A percentile compares a stretch with the other conserved stretches of the same genome.
These are phyloP conservation scores for Hippocampus abdominalis DNA, from an alignment of 2,113 vertebrate genomes.

Conservation along the genomic window DNA sequence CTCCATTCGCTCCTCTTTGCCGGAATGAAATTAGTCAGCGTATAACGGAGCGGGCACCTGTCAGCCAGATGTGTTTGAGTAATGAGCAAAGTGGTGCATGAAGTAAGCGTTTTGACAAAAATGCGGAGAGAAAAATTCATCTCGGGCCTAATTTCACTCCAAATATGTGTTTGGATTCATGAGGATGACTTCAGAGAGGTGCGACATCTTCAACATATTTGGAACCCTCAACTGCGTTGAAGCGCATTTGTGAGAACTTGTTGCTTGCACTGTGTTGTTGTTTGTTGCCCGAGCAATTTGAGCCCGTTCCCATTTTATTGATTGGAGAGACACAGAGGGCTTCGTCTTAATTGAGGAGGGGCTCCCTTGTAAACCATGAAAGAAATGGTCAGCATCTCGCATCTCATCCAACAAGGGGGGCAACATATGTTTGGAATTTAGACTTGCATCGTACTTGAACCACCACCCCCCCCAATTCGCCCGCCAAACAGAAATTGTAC, in stretches of 20 bases:
- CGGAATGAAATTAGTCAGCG: conserved; percentile 77
- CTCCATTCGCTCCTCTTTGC: conserved; percentile 62
- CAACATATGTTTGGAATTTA: conserved; percentile 72
- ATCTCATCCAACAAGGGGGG: conserved; percentile 54
- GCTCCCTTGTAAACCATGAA: conserved; percentile 57
- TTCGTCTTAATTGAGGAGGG: conserved; percentile 60
- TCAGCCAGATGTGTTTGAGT: conserved; percentile 86
- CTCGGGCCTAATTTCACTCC: conserved; percentile 73
- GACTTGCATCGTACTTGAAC: conserved; percentile 33
- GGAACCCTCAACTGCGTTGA: conserved; percentile 12
- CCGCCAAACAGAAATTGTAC: conserved; percentile 52
- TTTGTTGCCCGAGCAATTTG: conserved; percentile 44
- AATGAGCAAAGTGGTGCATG: conserved; percentile 81
- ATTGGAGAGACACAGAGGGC: conserved; percentile 55
- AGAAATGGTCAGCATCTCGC: conserved; percentile 68
- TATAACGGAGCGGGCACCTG: conserved; percentile 71
- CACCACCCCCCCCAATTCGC: conserved; percentile 44
- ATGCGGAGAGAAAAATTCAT: conserved; percentile 83
- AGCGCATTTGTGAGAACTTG: conserved; percentile 4
- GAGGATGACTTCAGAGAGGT: conserved; percentile 11
- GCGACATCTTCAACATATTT: conserved; percentile 10
- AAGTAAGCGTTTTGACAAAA: conserved; percentile 86
- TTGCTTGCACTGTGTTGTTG: conserved; percentile 42
- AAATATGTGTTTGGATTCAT: conserved; percentile 35
- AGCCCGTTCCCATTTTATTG: conserved; percentile 50